A percentile compares a stretch with the other conserved stretches of the same genome.
phyloP scores from a whole-genome alignment of 2,797 vertebrate species.

The Onychomys arenicola region DNA sequence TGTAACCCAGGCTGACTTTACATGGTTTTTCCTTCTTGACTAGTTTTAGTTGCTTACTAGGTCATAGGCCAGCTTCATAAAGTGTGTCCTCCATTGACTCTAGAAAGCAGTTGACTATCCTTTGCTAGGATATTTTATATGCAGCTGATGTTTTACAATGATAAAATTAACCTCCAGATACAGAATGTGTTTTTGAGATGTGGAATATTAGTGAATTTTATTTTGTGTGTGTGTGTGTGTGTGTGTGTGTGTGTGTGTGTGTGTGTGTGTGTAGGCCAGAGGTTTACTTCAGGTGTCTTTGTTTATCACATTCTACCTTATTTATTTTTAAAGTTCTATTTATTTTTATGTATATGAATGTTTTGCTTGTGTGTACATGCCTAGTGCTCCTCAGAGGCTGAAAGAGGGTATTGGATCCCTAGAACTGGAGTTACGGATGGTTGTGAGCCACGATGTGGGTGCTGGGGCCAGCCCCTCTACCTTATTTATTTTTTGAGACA shows the following conservation, averaged over 20 bases:
- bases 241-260: not conserved
- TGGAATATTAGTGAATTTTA: conserved; percentile 1
- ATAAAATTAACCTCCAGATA: not conserved
- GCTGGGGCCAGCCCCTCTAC: not conserved
- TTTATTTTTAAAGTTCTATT: not conserved
- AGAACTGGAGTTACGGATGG: not conserved
- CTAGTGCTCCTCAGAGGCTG: not conserved
- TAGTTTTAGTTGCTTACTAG: not conserved
- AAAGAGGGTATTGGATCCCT: not conserved
- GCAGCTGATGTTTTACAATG: not conserved
- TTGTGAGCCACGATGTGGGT: not conserved
- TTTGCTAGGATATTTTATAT: not conserved
- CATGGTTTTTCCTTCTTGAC: not conserved
- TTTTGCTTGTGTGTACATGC: not conserved
- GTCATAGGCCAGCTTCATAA: not conserved
- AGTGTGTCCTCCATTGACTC: not conserved
- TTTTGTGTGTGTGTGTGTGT: not conserved
- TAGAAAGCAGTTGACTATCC: not conserved
- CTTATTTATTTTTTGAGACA: not conserved
- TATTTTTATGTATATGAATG: not conserved
- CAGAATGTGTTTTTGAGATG: conserved; percentile 32
- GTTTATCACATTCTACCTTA: not conserved
- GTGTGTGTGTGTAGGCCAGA: not conserved
- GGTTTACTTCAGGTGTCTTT: not conserved
- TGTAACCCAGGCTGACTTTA: not conserved